Evolutionary conservation across 2,113 vertebrate species (phyloP).

Genomic region (Oreocharis arfaki): DNA sequence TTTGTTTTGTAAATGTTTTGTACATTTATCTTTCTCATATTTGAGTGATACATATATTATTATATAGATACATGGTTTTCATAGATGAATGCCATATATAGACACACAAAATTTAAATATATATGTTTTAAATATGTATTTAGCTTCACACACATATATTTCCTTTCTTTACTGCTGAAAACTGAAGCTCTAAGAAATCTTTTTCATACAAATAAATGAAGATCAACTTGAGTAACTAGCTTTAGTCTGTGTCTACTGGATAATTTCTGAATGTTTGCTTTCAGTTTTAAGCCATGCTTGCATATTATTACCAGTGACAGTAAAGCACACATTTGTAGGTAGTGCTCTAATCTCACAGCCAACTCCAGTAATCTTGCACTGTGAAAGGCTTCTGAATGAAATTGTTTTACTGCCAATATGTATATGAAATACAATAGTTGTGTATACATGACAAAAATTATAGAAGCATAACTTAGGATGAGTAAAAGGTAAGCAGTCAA

Average conservation of each 20-base stretch:
- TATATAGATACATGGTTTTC: neutral
- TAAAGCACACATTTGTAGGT: constrained; percentile 85
- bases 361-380: constrained; percentile 80
- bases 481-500: neutral
- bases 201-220: constrained; percentile 71
- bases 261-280: constrained; percentile 68
- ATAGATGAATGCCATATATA: neutral
- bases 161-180: constrained; percentile 47
- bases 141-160: neutral
- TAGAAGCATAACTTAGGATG: neutral
- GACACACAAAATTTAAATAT: neutral
- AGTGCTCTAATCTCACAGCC: constrained; percentile 80
- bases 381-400: constrained; percentile 77
- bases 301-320: constrained; percentile 81
- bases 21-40: neutral
- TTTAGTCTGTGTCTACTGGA: constrained; percentile 47
- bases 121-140: neutral
- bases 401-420: constrained; percentile 54
- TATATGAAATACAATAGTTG: constrained; percentile 32
- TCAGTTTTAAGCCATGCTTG: constrained; percentile 84
- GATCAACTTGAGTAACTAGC: constrained; percentile 70
- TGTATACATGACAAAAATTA: neutral
- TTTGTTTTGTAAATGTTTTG: no score
- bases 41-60: neutral
- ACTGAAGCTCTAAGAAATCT: constrained; percentile 48